Base-by-base conservation (phyloP, 2,113 vertebrate genomes). In the Sorex araneus region DNA sequence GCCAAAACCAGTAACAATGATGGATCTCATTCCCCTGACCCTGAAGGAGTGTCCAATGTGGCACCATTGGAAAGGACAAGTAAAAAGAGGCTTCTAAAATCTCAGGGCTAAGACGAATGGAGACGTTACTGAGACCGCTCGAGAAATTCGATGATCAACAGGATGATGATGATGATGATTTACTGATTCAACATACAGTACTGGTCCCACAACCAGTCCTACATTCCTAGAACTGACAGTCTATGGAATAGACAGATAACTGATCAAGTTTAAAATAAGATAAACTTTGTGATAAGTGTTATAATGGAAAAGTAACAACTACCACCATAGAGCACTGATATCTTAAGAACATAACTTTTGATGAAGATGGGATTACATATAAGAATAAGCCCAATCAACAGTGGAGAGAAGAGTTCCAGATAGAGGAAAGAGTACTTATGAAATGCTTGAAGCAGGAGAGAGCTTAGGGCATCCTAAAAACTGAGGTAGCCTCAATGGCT, bases 311-410 rank as follows among this genome's bases (percentile, higher is more conserved):
- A 90, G 23, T 54, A 78, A n/a, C 85, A n/a, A 88, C 18, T 54
- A 43, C 28, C 60, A 54, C 5, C 6, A 71, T 13, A 74, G 34
- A 50, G 21, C 32, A 69, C 63, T 77, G 67, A 43, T 36, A 74
- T n/a, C n/a, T 40, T 40, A 63, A 1, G 69, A 91, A 76, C 1
- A 54, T 71, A 36, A 45, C 63, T 84, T 87, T 73, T 91, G 84
- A 75, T 40, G 3, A 40, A 50, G 57, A 43, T 40, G 28, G 11
- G 85, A 36, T 21, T 15, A 60, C n/a, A 1, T 67, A 7, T 8
- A 86, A 36, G 63, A 93, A 80, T 84, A 34, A 60, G 11, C 43
- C 80, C 21, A 9, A 19, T n/a, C 79, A 86, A 40, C 11, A 88
- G 34, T 25, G 0, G 11, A 11, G 30, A 6, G 36, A 34, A 34